Evolutionary conservation across 2,113 vertebrate species (phyloP).

Genomic region (Baryphthengus martii): DNA sequence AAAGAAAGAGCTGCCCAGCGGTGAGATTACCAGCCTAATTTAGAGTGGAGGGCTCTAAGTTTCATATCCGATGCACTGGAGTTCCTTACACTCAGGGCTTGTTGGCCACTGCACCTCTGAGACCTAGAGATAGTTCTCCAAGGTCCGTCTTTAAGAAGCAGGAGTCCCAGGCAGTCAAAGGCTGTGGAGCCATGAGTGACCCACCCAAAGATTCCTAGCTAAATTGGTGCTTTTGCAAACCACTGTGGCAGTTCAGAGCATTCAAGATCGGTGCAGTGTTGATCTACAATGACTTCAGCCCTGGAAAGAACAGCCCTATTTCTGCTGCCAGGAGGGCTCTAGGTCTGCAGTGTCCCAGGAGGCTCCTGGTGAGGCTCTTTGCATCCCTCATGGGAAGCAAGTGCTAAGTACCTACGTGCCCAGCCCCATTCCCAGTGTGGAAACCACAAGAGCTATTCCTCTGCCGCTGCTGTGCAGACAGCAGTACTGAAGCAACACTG

Average conservation of each 20-base stretch:
- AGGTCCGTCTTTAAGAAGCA: background rate
- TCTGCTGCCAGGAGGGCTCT: background rate
- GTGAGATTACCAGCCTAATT: background rate
- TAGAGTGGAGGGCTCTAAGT: background rate
- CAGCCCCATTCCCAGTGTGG: background rate
- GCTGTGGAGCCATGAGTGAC: background rate
- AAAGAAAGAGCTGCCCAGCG: background rate
- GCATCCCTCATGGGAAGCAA: background rate
- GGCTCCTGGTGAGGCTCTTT: background rate
- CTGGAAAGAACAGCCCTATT: background rate
- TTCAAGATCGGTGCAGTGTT: rapidly evolving
- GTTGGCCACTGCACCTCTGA: background rate
- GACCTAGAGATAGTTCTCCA: background rate
- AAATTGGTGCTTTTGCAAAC: background rate
- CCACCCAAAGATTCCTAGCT: background rate
- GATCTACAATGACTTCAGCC: background rate
- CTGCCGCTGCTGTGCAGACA: background rate
- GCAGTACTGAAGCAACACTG: background rate
- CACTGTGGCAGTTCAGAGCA: background rate
- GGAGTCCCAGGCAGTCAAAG: background rate
- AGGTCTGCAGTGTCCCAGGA: background rate
- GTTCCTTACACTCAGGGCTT: background rate
- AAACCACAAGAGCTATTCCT: background rate
- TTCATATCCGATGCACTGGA: background rate
- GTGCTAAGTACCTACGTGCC: background rate